Evolutionary conservation across 2,888 invertebrate genomes (phyloP), one percentile per base, ranked within the genome.

Genomic region (Eilema caniola): DNA sequence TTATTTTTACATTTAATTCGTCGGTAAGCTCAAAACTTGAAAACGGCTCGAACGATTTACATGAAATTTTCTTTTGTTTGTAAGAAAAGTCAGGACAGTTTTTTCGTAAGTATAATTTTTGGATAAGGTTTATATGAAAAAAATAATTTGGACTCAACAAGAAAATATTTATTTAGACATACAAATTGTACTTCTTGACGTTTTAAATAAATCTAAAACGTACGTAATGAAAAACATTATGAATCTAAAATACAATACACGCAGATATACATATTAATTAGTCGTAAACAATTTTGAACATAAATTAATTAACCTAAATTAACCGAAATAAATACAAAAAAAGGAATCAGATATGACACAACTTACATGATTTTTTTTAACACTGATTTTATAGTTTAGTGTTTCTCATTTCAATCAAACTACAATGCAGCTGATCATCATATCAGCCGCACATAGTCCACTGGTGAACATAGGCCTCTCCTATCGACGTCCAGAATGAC

Each of bases 1-100:
- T 92, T 90, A 89, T 90, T 89, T 14, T 33, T 33, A 33, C 72
- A 28, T 28, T 5, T 28, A 28, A 28, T 4, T 28, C 5, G 5
- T 28, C n/a, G n/a, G n/a, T 28, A 57, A 57, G 24, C 57, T 12
- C 56, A 23, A 11, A 57, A 57, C 24, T 57, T 12, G 23, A 23
- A 56, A 56, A 41, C 41, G 41, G 41, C 16, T 47, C 1, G 47
- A 47, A 4, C 47, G 20, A 47, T 47, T 47, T 47, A 20, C 20
- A 20, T 47, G 47, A 37, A 33, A 33, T 33, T 7, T 33, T 33
- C 1, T 1, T 33, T 1, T 33, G 31, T 33, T 8, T 33, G 7
- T 3, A 33, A 33, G n/a, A n/a, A n/a, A n/a, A n/a, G n/a, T n/a
- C n/a, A n/a, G n/a, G n/a, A n/a, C n/a, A n/a, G n/a, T 33, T 33